Conservation (phyloP, 1,140 invertebrate genomes). For the Lordiphosa mommai region DNA sequence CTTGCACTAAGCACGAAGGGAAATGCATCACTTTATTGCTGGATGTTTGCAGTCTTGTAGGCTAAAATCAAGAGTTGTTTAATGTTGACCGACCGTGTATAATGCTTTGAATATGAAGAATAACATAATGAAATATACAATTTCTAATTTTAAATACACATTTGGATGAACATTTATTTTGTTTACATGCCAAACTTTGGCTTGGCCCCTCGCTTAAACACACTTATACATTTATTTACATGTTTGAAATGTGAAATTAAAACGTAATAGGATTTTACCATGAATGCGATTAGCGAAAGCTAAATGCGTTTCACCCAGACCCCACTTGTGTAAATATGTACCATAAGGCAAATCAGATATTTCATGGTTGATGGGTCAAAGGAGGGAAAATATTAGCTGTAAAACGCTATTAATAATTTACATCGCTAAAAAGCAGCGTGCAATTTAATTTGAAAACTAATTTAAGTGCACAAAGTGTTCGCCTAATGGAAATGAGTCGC, state of each 20-base stretch:
- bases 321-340: too few relatives aligned
- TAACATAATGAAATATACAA: too few relatives aligned
- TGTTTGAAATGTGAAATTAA: conserved; percentile 29
- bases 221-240: not conserved
- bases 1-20: too few relatives aligned
- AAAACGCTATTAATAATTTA: conserved; percentile 6
- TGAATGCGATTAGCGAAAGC: conserved; percentile 37
- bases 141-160: too few relatives aligned
- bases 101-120: too few relatives aligned
- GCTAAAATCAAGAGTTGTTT: too few relatives aligned
- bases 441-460: conserved; percentile 33
- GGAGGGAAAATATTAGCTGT: conserved; percentile 18
- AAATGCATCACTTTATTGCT: too few relatives aligned
- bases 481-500: not conserved
- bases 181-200: too few relatives aligned
- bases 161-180: too few relatives aligned
- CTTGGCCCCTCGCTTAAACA: not conserved
- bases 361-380: not conserved
- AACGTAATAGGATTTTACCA: conserved; percentile 41
- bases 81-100: too few relatives aligned
- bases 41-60: too few relatives aligned
- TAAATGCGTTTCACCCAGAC: conserved; percentile 1
- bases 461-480: conserved; percentile 17
- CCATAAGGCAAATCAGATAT: conserved; percentile 5
- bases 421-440: conserved; percentile 5